phyloP scores from a whole-genome alignment of 2,113 vertebrate genomes.

The Dasypus novemcinctus region DNA sequence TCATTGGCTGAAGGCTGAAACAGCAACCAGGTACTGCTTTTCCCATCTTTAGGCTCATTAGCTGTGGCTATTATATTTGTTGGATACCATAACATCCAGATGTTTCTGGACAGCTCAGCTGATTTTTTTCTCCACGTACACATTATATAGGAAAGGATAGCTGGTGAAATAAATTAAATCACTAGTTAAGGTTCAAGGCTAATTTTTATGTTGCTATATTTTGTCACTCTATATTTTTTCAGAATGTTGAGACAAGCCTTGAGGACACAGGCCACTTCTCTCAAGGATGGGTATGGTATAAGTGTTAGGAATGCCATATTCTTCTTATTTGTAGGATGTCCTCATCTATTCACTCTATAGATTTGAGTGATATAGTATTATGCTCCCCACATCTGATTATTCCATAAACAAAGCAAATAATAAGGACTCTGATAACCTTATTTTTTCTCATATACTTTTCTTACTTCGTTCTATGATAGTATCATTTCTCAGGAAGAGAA shows the following conservation, averaged over 20 bases:
- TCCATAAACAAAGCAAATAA: background rate
- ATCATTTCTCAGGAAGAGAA: background rate
- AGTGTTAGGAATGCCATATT: background rate
- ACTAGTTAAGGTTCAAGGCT: constrained; percentile 41
- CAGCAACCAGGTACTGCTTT: constrained; percentile 79
- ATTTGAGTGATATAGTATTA: background rate
- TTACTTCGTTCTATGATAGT: background rate
- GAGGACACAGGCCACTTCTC: background rate
- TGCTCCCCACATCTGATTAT: background rate
- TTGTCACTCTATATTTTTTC: background rate
- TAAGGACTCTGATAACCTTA: background rate
- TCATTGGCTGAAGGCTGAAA: constrained; percentile 82
- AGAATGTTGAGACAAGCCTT: constrained; percentile 40
- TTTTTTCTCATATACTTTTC: constrained; percentile 37
- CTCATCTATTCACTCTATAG: background rate
- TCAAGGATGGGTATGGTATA: background rate
- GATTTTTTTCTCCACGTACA: constrained; percentile 70
- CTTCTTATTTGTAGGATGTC: background rate
- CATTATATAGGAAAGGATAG: constrained; percentile 77
- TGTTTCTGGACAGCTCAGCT: constrained; percentile 80
- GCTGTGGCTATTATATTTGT: constrained; percentile 80
- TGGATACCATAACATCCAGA: constrained; percentile 81
- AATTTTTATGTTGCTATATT: constrained; percentile 36
- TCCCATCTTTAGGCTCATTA: constrained; percentile 81
- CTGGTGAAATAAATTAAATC: constrained; percentile 64